Conservation (phyloP, 2,113 vertebrate genomes). For the Empidonax alnorum region DNA sequence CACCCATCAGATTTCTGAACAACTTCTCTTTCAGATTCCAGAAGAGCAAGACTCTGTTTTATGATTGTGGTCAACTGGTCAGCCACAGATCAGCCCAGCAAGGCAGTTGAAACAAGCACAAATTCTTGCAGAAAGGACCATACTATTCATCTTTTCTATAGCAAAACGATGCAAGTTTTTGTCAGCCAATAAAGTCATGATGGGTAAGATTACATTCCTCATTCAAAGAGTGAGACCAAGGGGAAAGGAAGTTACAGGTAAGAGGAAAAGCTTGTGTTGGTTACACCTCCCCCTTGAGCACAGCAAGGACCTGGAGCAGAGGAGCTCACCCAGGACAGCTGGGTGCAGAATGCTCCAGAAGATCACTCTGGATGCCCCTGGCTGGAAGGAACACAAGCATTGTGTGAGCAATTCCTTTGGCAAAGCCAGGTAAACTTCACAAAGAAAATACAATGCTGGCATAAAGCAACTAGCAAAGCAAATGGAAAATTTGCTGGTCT, state of each 20-base stretch:
- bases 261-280: neutral
- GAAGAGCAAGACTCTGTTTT: fast-evolving
- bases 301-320: neutral
- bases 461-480: neutral
- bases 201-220: neutral
- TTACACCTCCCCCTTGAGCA: neutral
- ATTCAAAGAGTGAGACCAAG: neutral
- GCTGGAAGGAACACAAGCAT: neutral
- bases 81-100: neutral
- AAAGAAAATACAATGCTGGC: neutral
- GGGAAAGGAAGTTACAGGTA: neutral
- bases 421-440: neutral
- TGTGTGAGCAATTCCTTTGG: neutral
- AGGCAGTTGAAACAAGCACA: neutral
- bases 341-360: too few species aligned
- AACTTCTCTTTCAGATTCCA: neutral
- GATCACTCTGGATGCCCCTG: neutral
- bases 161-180: neutral
- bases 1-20: neutral
- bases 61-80: neutral
- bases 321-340: neutral
- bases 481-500: neutral
- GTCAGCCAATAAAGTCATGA: neutral
- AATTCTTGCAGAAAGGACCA: neutral
- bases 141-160: neutral